A percentile compares a stretch with the other conserved stretches of the same genome.
Conservation (phyloP, 2,113 vertebrate genomes). For the Macquaria ambigua region DNA sequence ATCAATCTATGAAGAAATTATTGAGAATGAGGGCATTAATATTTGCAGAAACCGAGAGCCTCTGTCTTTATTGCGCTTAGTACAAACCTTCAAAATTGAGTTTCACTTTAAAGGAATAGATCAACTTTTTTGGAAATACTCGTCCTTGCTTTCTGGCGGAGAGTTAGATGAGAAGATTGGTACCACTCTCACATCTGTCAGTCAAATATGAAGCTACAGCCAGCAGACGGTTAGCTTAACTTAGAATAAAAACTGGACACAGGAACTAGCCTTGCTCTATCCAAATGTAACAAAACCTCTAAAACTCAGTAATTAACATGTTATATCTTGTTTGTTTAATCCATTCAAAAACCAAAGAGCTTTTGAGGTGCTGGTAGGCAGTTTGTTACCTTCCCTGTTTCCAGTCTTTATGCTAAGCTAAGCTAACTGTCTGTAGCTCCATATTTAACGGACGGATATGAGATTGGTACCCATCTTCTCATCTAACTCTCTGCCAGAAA, state of each 20-base stretch:
- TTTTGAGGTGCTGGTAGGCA: not conserved
- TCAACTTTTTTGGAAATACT: not conserved
- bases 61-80: not conserved
- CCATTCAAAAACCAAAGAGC: not conserved
- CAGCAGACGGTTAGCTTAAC: not conserved
- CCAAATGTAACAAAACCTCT: not conserved
- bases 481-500: not conserved
- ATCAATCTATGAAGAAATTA: slow-evolving; percentile 27
- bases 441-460: not conserved
- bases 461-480: not conserved
- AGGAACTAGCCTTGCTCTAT: not conserved
- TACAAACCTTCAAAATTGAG: not conserved
- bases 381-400: no score
- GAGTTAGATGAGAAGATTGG: not conserved
- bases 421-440: not conserved
- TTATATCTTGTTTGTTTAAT: not conserved
- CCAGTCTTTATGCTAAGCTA: not conserved
- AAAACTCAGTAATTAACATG: not conserved
- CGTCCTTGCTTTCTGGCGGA: not conserved
- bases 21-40: slow-evolving; percentile 5
- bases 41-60: not conserved
- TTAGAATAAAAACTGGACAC: not conserved
- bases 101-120: no score
- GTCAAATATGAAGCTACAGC: not conserved
- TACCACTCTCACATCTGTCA: not conserved